Evolutionary conservation across 2,113 vertebrate genomes (phyloP), one percentile per base, ranked within the genome.

Genomic region (Girardinichthys multiradiatus): DNA sequence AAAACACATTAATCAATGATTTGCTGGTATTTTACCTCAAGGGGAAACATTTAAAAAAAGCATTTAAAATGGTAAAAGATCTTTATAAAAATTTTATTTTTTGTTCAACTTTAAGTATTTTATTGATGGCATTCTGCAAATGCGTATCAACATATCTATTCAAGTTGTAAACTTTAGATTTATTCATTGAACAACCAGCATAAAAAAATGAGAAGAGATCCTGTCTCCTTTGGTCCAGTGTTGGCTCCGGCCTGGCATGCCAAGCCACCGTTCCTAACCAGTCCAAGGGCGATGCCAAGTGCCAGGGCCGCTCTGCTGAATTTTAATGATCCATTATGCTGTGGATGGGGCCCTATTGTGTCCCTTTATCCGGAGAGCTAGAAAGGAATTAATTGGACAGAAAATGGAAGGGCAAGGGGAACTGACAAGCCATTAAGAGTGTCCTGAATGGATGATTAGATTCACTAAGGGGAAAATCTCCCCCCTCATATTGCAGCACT

Each of bases 371-470:
- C 95, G 95, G 95, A 96, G 92, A 94, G 95, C 93, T 95, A 96
- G 95, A 98, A 97, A 98, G 97, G 96, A 98, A 97, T 98, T 98
- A 98, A 98, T 98, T 98, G 97, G 96, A 97, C 96, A 98, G 97
- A 98, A 98, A 98, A 97, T 97, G 95, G 96, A 96, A 96, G 96
- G 95, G 94, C 94, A 95, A 94, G 94, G 94, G 95, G 95, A 95
- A 96, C 95, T 95, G 96, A 97, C 96, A 95, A 95, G 95, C 96
- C 96, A 97, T 97, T 97, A 96, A 94, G 87, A 94, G 94, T 90
- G 87, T 93, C 91, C 94, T 96, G 96, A 96, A 96, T 95, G 94
- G 94, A 92, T 92, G 89, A 94, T 95, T 95, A 95, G 94, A 94
- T 93, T 94, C 95, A 94, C 93, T 90, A 87, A 93, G 94, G 92